Base-by-base conservation (phyloP, 1,140 invertebrate species). In the Drepana arcuata region DNA sequence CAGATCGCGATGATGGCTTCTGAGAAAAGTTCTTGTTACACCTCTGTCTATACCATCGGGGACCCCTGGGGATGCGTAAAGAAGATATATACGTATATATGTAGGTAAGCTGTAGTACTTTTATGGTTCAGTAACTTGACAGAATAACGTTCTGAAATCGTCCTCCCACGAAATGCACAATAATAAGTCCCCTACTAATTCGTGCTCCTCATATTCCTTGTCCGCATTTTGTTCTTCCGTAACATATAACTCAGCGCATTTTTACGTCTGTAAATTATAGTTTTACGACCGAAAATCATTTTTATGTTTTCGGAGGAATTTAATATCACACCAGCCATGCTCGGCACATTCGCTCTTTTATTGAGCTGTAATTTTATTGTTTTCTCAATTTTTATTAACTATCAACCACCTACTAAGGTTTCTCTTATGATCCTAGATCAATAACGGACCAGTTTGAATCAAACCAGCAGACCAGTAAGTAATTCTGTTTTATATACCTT, bases 241-340 rank as follows among this genome's bases (percentile, higher is more conserved):
- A 69, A 61, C 58, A 51, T 61, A 69, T 66, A 70, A 68, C 61
- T 77, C 72, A 69, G 71, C 70, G 64, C 62, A 72, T 69, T 78
- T 69, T 81, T 78, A 81, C 77, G 77, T 81, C 73, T 81, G 77
- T 81, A 81, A 81, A 78, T 78, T 81, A 81, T 81, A 65, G 65
- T 77, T 81, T 81, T 81, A 81, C 77, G 77, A 78, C 77, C 70
- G 71, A 77, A 81, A 78, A 81, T 81, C 73, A 81, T 81, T 81
- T 81, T 81, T 81, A 81, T 81, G 77, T 74, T 81, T 80, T 81
- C 68, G 66, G 64, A 67, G 60, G 73, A 81, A 81, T 81, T 81
- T 78, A 81, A 81, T 81, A 78, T 78, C 71, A 71, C 70, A 68
- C 72, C 65, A 61, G 72, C 67, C 67, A 72, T 67, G 68, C 66